These are phyloP conservation scores for Globodera ellingtonae DNA, from an alignment of 1,140 invertebrate species.

Conservation along the genomic window DNA sequence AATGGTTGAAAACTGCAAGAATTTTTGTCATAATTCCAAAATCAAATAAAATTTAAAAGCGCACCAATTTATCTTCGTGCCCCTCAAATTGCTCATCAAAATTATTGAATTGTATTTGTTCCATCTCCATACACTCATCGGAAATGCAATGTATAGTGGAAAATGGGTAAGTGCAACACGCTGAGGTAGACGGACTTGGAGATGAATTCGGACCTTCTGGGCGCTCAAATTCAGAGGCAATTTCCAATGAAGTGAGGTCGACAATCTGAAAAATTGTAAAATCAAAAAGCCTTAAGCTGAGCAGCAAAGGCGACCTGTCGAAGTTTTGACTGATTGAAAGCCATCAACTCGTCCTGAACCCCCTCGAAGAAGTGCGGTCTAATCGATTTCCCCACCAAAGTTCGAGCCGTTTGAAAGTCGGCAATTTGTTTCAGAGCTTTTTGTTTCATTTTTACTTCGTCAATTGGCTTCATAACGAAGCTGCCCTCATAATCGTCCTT, in stretches of 20 bases:
- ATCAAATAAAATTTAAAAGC: not conserved
- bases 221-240: not conserved
- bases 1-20: not conserved
- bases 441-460: not conserved
- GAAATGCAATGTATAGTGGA: not conserved
- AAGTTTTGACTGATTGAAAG: not conserved
- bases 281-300: not conserved
- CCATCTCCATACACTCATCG: not conserved
- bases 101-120: not conserved
- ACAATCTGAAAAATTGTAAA: not conserved
- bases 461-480: not conserved
- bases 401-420: not conserved
- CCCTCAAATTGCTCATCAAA: no score
- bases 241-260: not conserved
- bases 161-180: not conserved
- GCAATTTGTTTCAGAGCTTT: conserved; percentile 1
- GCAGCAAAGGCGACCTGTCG: not conserved
- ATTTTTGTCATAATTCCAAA: not conserved
- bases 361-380: not conserved
- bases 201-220: not conserved
- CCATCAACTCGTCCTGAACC: not conserved
- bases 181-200: not conserved
- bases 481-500: not conserved
- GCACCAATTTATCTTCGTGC: not conserved
- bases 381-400: not conserved